phyloP scores from a whole-genome alignment of 2,113 vertebrate genomes.

The Bos javanicus region DNA sequence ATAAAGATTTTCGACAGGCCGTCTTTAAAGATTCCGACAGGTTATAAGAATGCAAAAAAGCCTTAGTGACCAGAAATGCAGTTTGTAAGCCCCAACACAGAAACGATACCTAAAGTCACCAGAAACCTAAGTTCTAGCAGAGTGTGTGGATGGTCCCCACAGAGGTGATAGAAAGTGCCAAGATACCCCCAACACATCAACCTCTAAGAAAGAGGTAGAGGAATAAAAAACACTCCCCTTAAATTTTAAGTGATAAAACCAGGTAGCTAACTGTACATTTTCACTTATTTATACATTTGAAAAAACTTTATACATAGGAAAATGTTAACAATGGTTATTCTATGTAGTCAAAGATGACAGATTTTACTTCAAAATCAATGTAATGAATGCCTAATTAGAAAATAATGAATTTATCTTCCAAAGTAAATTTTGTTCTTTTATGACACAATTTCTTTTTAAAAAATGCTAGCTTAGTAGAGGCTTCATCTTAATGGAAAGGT shows the following conservation, averaged over 20 bases:
- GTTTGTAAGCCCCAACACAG: background rate
- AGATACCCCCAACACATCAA: background rate
- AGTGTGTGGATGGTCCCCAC: background rate
- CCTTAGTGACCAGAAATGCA: background rate
- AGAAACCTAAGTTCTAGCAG: background rate
- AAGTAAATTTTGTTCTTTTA: background rate
- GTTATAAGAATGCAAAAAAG: background rate
- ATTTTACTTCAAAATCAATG: constrained; percentile 23
- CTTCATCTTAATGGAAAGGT: constrained; percentile 70
- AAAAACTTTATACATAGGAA: background rate
- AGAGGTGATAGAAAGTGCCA: background rate
- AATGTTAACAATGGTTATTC: constrained; percentile 8
- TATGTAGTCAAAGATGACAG: background rate
- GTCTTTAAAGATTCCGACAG: background rate
- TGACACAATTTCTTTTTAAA: background rate
- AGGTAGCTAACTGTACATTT: background rate
- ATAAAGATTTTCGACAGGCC: background rate
- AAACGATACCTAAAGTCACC: background rate
- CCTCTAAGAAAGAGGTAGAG: background rate
- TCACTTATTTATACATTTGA: background rate
- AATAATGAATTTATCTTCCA: constrained; percentile 9
- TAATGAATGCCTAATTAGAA: background rate
- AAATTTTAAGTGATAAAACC: background rate
- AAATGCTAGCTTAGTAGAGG: constrained; percentile 66
- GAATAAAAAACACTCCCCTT: background rate